Base-by-base conservation (phyloP, 2,113 vertebrate species). In the Terrapene triunguis region DNA sequence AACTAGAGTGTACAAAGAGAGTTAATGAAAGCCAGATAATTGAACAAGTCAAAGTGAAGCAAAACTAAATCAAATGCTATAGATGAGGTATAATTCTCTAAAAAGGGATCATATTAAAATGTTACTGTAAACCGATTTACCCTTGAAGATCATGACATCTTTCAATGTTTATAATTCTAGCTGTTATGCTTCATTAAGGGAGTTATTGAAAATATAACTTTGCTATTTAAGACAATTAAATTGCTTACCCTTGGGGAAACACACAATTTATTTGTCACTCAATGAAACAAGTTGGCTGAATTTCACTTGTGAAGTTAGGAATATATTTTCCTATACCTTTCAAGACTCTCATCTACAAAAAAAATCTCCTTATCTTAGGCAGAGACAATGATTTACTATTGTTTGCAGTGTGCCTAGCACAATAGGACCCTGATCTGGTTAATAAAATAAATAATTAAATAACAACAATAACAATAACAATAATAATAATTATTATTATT, bases 191-290 rank as follows among this genome's bases (percentile, higher is more conserved):
- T 0, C 86, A 87, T 84, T 42, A 5, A 84, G 24, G 5, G 81
- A 82, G 47, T 82, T 82, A 59, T 16, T 82, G 55, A 91, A 92
- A 82, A 1, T 0, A 2, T 79, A 1, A 0, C 19, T 62, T 62
- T 35, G 4, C 19, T 53, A 12, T 12, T 62, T 32, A 69, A 25
- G 2, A 76, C 19, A 69, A 38, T 1, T 88, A 3, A 80, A 2
- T 91, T 9, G 80, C 87, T 84, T 92, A 51, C 4, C 6, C 4
- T 78, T 94, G 29, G 12, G 79, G 90, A 79, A 1, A 48, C 2
- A 50, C 5, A n/a, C 1, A 84, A 85, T 8, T 42, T 21, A 0
- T 1, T 24, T 44, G 1, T 14, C 80, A 55, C 59, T 7, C 2
- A 19, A 65, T 80, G 29, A 19, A 2, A 47, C 2, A 82, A 88